Conservation (phyloP, 2,888 invertebrate genomes). For the Microctonus hyperodae region DNA sequence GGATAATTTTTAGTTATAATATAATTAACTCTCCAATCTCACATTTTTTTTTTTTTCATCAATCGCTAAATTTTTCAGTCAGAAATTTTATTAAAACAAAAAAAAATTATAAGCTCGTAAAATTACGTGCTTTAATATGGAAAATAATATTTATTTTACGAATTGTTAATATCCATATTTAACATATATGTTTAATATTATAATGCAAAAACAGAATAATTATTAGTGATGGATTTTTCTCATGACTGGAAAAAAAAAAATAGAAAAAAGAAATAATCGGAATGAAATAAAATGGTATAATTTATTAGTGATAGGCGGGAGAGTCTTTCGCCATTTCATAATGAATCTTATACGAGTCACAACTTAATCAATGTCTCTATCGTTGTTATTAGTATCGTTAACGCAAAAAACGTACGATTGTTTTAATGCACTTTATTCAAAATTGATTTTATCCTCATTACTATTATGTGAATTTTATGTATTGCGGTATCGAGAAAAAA, state of each 20-base stretch:
- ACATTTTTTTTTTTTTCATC: background rate
- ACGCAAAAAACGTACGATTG: background rate
- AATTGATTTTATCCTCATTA: background rate
- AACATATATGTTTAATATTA: conserved; percentile 20
- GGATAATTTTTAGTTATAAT: background rate
- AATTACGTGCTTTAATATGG: conserved; percentile 20
- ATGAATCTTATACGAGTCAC: background rate
- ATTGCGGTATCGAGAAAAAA: background rate
- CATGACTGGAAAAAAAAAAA: background rate
- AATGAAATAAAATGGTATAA: background rate
- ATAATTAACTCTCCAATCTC: background rate
- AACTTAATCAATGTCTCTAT: background rate
- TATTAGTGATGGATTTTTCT: background rate
- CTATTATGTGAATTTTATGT: conserved; percentile 11
- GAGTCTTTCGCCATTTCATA: background rate
- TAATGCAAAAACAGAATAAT: background rate
- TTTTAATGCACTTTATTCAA: background rate
- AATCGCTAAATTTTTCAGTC: background rate
- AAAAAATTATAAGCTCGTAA: conserved; percentile 24
- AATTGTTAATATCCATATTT: conserved; percentile 32
- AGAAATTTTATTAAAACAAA: background rate
- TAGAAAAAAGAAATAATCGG: background rate
- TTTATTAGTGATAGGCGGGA: background rate
- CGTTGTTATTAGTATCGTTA: background rate
- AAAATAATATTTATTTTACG: conserved; percentile 15